Base-by-base conservation (phyloP, 2,797 vertebrate species). In the Channa striata region DNA sequence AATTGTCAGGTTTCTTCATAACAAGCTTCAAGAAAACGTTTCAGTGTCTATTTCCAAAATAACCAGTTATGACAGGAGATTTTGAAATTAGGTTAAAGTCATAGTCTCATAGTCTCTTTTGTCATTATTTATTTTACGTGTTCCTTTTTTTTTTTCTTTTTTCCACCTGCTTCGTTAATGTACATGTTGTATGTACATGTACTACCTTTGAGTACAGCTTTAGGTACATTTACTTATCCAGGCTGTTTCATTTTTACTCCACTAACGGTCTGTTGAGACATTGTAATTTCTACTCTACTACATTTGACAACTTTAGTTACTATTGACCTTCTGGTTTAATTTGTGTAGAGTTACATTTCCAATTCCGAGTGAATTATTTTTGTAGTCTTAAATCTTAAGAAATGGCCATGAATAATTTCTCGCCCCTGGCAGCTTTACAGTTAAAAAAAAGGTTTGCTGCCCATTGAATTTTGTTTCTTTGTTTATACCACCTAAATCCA, bases 131-230 rank as follows among this genome's bases (percentile, higher is more conserved):
- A 30, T 30, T 30, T 30, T 4, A 30, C 25, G 4, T 30, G 25
- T 30, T 6, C 25, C 25, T 4, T 30, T 23, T 19, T 39, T 8
- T 20, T 20, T 48, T 10, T 37, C 0, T 33, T 13, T 52, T 20
- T 50, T 20, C 33, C 9, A 63, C 12, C 5, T 20, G 19, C 44
- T 10, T 11, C 34, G 33, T 16, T 68, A 6, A 23, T 37, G 16
- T 68, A 34, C 11, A 59, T 37, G 36, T 37, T 37, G n/a, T n/a
- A n/a, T n/a, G 37, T 49, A 50, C 16, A 43, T 17, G 44, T 43
- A 1, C 44, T 13, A 64, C 17, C 30, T 6, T 30, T 30, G 25
- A 4, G 25, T 30, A 36, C 36, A 36, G 36, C 36, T 8, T 36
- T 36, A 36, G 36, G 4, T 63, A 53, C 43, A 3, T 33, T 46